A percentile compares a stretch with the other conserved stretches of the same genome.
Evolutionary conservation across 1,140 invertebrate genomes (phyloP).

Genomic region (Xylocopa sonorina): DNA sequence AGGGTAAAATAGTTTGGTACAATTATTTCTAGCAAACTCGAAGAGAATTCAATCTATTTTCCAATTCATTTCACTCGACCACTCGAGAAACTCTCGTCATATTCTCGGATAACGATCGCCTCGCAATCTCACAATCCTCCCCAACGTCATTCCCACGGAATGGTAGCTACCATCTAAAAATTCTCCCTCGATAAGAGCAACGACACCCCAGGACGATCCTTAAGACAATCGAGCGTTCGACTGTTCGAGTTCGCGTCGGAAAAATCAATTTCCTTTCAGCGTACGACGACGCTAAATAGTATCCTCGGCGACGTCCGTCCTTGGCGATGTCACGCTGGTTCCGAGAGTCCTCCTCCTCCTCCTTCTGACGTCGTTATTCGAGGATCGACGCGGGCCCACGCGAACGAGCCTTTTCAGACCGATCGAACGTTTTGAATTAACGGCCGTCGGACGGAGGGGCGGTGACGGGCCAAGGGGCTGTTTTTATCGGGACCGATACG

Average conservation of each 20-base stretch:
- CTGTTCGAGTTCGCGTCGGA: not conserved
- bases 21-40: too few relatives aligned
- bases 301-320: not conserved
- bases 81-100: not conserved
- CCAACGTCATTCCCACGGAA: not conserved
- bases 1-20: too few relatives aligned
- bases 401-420: slow-evolving; percentile 57
- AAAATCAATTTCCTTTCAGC: slow-evolving; percentile 27
- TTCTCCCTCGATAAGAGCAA: not conserved
- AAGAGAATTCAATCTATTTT: too few relatives aligned
- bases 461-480: not conserved
- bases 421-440: slow-evolving; percentile 71
- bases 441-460: slow-evolving; percentile 9
- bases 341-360: slow-evolving; percentile 41
- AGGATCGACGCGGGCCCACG: slow-evolving; percentile 40
- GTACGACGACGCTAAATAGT: not conserved
- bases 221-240: not conserved
- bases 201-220: too few relatives aligned
- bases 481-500: slow-evolving; percentile 65
- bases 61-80: too few relatives aligned
- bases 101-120: not conserved
- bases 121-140: not conserved
- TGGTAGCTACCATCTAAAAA: not conserved
- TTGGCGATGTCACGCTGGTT: slow-evolving; percentile 9
- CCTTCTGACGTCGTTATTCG: slow-evolving; percentile 54